phyloP scores from a whole-genome alignment of 2,797 vertebrate species.

The Tiaroga cobitis region DNA sequence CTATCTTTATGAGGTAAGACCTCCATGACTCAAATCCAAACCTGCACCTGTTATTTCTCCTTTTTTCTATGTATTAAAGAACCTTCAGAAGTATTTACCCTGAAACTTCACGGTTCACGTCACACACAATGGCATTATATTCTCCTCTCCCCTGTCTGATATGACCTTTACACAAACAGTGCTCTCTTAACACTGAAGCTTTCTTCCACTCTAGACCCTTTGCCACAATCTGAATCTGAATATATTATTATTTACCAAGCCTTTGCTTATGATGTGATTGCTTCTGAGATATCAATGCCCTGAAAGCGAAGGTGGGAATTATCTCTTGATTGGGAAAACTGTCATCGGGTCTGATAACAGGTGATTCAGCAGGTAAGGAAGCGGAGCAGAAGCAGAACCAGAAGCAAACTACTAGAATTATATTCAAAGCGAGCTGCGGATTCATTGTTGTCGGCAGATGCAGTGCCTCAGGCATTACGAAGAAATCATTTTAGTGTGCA shows the following conservation, averaged over 20 bases:
- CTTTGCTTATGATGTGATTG: slow-evolving; percentile 6
- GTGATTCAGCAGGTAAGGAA: background rate
- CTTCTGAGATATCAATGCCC: slow-evolving; percentile 9
- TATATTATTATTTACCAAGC: background rate
- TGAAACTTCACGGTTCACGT: background rate
- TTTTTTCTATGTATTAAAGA: background rate
- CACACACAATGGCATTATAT: background rate
- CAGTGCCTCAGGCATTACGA: background rate
- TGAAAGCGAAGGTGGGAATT: slow-evolving; percentile 15
- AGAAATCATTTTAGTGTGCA: background rate
- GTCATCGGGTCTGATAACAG: slow-evolving; percentile 8
- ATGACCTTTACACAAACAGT: background rate
- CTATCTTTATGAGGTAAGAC: slow-evolving; percentile 94
- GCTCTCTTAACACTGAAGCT: background rate
- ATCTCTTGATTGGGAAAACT: slow-evolving; percentile 23
- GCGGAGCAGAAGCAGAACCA: background rate
- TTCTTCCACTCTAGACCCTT: background rate
- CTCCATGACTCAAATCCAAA: background rate
- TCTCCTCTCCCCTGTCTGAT: background rate
- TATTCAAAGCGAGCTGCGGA: background rate
- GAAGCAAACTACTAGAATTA: background rate
- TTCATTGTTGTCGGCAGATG: background rate
- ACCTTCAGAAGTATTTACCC: background rate
- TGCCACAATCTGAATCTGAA: background rate
- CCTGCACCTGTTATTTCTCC: background rate